phyloP scores from a whole-genome alignment of 1,140 invertebrate genomes.

The Drosophila nigrodunni region DNA sequence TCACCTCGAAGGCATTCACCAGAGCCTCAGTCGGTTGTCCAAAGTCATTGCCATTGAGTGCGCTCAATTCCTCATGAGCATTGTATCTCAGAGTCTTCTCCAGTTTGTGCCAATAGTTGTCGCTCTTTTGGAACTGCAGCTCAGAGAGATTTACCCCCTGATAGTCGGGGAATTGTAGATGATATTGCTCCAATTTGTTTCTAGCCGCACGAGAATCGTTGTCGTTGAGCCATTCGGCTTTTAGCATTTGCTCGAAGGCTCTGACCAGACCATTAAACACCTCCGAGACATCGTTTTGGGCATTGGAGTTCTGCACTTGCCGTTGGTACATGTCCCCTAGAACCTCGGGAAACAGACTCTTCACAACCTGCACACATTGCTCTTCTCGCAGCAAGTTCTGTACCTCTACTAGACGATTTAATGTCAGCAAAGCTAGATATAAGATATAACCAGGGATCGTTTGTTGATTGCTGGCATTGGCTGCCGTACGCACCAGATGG shows the following conservation, averaged over 20 bases:
- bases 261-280: slow-evolving; percentile 64
- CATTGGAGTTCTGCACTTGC: slow-evolving; percentile 56
- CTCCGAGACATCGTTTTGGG: slow-evolving; percentile 53
- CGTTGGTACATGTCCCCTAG: slow-evolving; percentile 70
- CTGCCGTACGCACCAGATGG: slow-evolving; percentile 50
- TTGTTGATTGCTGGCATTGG: slow-evolving; percentile 40
- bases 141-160: slow-evolving; percentile 58
- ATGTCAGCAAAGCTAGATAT: slow-evolving; percentile 64
- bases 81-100: slow-evolving; percentile 52
- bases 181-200: slow-evolving; percentile 45
- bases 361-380: slow-evolving; percentile 56
- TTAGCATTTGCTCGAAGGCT: slow-evolving; percentile 59
- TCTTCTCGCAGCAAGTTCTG: slow-evolving; percentile 36
- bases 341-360: slow-evolving; percentile 64
- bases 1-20: slow-evolving; percentile 63
- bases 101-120: slow-evolving; percentile 65
- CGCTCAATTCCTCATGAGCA: slow-evolving; percentile 54
- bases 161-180: slow-evolving; percentile 50
- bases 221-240: slow-evolving; percentile 66
- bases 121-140: slow-evolving; percentile 57
- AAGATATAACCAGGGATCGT: slow-evolving; percentile 71
- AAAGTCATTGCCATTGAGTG: slow-evolving; percentile 54
- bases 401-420: slow-evolving; percentile 62
- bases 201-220: slow-evolving; percentile 62
- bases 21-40: slow-evolving; percentile 9